phyloP scores from a whole-genome alignment of 1,140 invertebrate species.

The Cydia fagiglandana region DNA sequence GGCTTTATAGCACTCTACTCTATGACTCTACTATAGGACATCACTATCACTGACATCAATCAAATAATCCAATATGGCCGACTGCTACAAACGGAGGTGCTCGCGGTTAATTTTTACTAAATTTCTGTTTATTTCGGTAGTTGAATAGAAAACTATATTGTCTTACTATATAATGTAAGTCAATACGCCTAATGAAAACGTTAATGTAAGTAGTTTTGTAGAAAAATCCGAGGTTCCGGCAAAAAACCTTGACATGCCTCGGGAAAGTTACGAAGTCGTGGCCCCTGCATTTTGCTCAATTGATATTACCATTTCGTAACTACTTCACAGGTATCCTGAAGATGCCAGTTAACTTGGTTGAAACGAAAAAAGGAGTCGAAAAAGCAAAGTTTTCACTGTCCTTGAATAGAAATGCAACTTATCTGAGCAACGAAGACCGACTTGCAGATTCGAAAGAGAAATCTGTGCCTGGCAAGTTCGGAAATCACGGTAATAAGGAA shows the following conservation, averaged over 20 bases:
- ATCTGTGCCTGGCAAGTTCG: conserved; percentile 44
- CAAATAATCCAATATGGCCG: conserved; percentile 45
- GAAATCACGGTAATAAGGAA: conserved; percentile 58
- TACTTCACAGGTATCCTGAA: conserved; percentile 75
- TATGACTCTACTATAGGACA: too few species aligned
- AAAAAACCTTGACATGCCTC: conserved; percentile 62
- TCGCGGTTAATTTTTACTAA: conserved; percentile 51
- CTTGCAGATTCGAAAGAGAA: conserved; percentile 47
- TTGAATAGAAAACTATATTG: conserved; percentile 55
- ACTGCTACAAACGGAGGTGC: conserved; percentile 36
- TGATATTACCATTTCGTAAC: conserved; percentile 35
- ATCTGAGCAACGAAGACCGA: conserved; percentile 60
- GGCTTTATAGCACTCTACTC: not conserved
- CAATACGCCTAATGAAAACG: conserved; percentile 62
- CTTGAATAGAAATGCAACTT: conserved; percentile 68
- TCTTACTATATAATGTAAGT: conserved; percentile 72
- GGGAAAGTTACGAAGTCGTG: conserved; percentile 50
- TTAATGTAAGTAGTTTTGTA: conserved; percentile 61
- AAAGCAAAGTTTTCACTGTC: conserved; percentile 72
- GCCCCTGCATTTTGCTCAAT: conserved; percentile 45
- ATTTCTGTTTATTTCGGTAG: conserved; percentile 58
- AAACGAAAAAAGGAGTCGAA: conserved; percentile 73
- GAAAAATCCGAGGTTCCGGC: conserved; percentile 40
- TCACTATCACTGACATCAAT: conserved; percentile 46
- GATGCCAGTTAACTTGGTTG: conserved; percentile 76